These are phyloP conservation scores for Dunckerocampus dactyliophorus DNA, from an alignment of 2,113 vertebrate genomes.

Conservation along the genomic window DNA sequence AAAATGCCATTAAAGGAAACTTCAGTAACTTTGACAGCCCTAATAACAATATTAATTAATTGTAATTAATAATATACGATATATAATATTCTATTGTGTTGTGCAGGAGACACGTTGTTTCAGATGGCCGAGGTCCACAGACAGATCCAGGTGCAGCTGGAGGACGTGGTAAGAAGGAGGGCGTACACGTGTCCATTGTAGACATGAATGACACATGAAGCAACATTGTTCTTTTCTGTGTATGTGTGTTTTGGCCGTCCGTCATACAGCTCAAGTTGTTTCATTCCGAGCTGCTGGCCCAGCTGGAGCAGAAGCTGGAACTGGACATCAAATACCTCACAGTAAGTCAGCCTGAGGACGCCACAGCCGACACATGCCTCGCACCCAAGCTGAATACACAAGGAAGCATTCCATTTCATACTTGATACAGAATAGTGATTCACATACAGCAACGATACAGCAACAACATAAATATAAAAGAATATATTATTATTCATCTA, in stretches of 20 bases:
- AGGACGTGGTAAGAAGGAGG: conserved; percentile 75
- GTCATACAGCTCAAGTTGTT: conserved; percentile 77
- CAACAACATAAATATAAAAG: too few relatives aligned
- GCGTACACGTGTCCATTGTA: not conserved
- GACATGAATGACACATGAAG: not conserved
- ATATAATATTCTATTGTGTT: not conserved
- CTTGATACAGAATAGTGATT: too few relatives aligned
- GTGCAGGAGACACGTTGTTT: conserved; percentile 77
- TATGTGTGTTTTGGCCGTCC: not conserved
- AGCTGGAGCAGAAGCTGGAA: conserved; percentile 83
- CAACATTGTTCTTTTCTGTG: not conserved
- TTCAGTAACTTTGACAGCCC: too few relatives aligned
- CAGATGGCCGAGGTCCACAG: conserved; percentile 86
- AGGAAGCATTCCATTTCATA: not conserved
- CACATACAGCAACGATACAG: not conserved
- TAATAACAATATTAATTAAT: too few relatives aligned
- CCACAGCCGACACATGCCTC: too few relatives aligned
- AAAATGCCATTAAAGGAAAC: too few relatives aligned
- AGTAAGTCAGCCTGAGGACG: conserved; percentile 33
- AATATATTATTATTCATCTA: not conserved
- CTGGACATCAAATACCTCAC: conserved; percentile 83
- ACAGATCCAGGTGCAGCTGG: conserved; percentile 83
- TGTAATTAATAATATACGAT: too few relatives aligned
- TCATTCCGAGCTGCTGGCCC: conserved; percentile 80
- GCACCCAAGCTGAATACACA: too few relatives aligned